Percentiles rank a stretch among this genome's conserved stretches.
Evolutionary conservation across 2,113 vertebrate genomes (phyloP).

Genomic region (Nyctibius bracteatus): DNA sequence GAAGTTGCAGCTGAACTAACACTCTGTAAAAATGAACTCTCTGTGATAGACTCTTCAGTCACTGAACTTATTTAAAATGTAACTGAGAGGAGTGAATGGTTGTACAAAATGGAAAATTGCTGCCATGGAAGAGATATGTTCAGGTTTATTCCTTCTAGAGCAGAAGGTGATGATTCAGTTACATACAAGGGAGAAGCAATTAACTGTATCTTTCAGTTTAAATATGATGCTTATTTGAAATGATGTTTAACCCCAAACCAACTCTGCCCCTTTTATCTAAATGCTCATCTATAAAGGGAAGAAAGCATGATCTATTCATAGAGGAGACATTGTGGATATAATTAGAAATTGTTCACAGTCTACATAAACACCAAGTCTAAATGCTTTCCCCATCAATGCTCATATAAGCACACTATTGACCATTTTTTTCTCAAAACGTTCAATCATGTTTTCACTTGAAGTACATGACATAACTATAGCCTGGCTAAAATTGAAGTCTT

Average conservation of each 20-base stretch:
- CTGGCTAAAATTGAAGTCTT: conserved; percentile 25
- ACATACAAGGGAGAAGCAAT: conserved; percentile 23
- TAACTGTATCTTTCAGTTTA: conserved; percentile 28
- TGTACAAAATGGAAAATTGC: conserved; percentile 43
- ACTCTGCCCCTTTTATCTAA: conserved; percentile 19
- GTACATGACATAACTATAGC: not conserved
- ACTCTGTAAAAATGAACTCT: conserved; percentile 60
- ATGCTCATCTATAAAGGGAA: conserved; percentile 12
- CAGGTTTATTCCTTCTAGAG: conserved; percentile 16
- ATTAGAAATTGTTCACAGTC: conserved; percentile 25
- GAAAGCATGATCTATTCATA: conserved; percentile 16
- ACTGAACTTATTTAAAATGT: conserved; percentile 43
- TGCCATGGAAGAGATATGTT: conserved; percentile 29
- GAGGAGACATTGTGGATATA: not conserved
- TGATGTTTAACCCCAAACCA: conserved; percentile 7
- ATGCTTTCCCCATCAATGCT: conserved; percentile 13
- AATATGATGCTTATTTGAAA: conserved; percentile 31
- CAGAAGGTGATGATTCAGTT: conserved; percentile 42
- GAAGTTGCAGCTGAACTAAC: conserved; percentile 67
- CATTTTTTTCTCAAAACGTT: not conserved
- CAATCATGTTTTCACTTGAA: conserved; percentile 28
- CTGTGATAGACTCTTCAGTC: conserved; percentile 46
- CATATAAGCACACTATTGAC: not conserved
- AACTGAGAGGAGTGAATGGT: conserved; percentile 34
- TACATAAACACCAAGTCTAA: not conserved